These are phyloP conservation scores for Drosophila melanogaster DNA, from an alignment of 1,140 invertebrate species.

Conservation along the genomic window DNA sequence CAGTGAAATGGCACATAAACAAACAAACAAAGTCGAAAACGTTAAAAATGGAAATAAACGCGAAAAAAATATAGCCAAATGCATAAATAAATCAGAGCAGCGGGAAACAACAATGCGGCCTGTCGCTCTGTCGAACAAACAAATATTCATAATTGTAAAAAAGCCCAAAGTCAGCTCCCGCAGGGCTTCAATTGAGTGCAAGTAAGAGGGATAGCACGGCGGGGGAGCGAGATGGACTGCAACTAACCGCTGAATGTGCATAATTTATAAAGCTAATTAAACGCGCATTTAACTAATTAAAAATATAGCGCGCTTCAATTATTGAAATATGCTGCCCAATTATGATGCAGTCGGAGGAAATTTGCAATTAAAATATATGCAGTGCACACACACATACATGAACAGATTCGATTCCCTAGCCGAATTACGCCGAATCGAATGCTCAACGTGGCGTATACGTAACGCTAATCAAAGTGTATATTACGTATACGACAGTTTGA, in stretches of 20 bases:
- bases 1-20: constrained; percentile 65
- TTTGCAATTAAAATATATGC: constrained; percentile 66
- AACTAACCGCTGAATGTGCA: constrained; percentile 81
- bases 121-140: constrained; percentile 50
- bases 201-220: neutral
- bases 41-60: constrained; percentile 36
- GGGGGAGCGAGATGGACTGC: constrained; percentile 8
- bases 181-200: neutral
- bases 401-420: constrained; percentile 27
- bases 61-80: constrained; percentile 42
- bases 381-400: neutral
- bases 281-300: constrained; percentile 83
- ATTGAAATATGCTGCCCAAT: constrained; percentile 77
- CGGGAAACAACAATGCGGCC: constrained; percentile 38
- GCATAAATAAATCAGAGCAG: constrained; percentile 74
- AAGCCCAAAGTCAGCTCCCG: constrained; percentile 33
- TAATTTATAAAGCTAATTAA: constrained; percentile 84
- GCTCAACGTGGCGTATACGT: constrained; percentile 57
- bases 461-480: constrained; percentile 72
- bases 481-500: constrained; percentile 75
- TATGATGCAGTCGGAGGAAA: constrained; percentile 52
- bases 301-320: constrained; percentile 80
- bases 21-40: constrained; percentile 47
- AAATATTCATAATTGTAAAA: constrained; percentile 73
- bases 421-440: constrained; percentile 31